These are phyloP conservation scores for Aurelia coerulea DNA, from an alignment of 30 jellyfish, hydroid and myxozoan genomes.

Conservation along the genomic window DNA sequence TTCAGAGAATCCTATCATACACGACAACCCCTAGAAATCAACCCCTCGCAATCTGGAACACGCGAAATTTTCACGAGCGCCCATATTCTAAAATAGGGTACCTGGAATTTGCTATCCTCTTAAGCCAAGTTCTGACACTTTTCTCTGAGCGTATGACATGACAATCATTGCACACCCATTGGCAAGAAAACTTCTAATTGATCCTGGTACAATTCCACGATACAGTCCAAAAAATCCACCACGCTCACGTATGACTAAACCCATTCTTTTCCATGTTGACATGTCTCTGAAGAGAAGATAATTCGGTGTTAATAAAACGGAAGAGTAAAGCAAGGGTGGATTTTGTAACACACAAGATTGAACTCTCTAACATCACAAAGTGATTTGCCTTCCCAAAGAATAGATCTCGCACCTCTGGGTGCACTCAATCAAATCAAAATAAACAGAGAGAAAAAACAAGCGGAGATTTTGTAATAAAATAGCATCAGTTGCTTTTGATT, in stretches of 20 bases:
- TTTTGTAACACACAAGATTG: too few species aligned
- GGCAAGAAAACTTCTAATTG: slow-evolving; percentile 91
- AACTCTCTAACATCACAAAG: too few species aligned
- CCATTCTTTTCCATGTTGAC: slow-evolving; percentile 73
- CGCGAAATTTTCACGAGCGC: too few species aligned
- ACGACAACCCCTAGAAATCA: background rate
- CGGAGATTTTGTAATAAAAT: too few species aligned
- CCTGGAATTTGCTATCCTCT: slow-evolving; percentile 35
- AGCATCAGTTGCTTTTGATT: too few species aligned
- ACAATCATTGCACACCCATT: slow-evolving; percentile 95
- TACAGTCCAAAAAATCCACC: slow-evolving; percentile 89
- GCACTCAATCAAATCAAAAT: too few species aligned
- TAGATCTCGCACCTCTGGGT: too few species aligned
- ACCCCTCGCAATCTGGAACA: too few species aligned
- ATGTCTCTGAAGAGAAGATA: slow-evolving; percentile 58
- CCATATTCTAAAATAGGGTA: background rate
- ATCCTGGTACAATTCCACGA: slow-evolving; percentile 94
- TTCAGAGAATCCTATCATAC: background rate
- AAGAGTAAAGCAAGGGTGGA: too few species aligned
- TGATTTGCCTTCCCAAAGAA: too few species aligned
- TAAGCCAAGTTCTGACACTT: slow-evolving; percentile 89
- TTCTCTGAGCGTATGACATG: slow-evolving; percentile 85
- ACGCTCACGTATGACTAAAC: slow-evolving; percentile 76
- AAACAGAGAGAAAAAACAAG: too few species aligned
- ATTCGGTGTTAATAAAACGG: background rate